Evolutionary conservation across 2,113 vertebrate genomes (phyloP).

Genomic region (Peromyscus maniculatus): DNA sequence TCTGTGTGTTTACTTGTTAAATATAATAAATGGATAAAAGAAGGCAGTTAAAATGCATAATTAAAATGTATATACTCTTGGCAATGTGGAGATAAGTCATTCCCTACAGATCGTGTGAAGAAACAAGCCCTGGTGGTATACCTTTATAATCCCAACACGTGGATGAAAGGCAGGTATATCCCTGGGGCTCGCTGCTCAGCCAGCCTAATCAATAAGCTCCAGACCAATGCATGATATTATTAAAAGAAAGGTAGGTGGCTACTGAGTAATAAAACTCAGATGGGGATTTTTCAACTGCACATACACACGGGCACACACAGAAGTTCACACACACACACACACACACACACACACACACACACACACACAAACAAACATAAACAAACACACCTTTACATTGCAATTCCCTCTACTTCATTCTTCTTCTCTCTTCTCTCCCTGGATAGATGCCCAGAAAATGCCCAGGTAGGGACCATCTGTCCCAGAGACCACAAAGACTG

Average conservation of each 20-base stretch:
- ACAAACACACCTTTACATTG: background rate
- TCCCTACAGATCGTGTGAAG: background rate
- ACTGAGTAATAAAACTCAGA: background rate
- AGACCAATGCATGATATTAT: background rate
- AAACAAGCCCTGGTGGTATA: background rate
- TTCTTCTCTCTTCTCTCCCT: slow-evolving; percentile 63
- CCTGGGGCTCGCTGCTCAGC: background rate
- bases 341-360: background rate
- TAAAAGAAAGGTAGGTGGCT: background rate
- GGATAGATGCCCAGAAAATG: slow-evolving; percentile 77
- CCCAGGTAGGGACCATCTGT: slow-evolving; percentile 82
- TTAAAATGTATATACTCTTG: slow-evolving; percentile 56
- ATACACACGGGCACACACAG: background rate
- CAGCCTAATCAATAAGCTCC: background rate
- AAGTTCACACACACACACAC: background rate
- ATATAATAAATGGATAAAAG: slow-evolving; percentile 43
- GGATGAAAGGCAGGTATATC: background rate
- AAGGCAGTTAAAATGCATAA: slow-evolving; percentile 35
- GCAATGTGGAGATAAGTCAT: background rate
- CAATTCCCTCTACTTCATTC: background rate
- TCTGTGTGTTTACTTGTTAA: slow-evolving; percentile 51
- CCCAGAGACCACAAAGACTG: slow-evolving; percentile 48
- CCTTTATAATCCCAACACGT: background rate
- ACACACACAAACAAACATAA: background rate
- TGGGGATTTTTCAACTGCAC: background rate